These are phyloP conservation scores for Diarsia mendica DNA, from an alignment of 2,888 invertebrate species.

Conservation along the genomic window DNA sequence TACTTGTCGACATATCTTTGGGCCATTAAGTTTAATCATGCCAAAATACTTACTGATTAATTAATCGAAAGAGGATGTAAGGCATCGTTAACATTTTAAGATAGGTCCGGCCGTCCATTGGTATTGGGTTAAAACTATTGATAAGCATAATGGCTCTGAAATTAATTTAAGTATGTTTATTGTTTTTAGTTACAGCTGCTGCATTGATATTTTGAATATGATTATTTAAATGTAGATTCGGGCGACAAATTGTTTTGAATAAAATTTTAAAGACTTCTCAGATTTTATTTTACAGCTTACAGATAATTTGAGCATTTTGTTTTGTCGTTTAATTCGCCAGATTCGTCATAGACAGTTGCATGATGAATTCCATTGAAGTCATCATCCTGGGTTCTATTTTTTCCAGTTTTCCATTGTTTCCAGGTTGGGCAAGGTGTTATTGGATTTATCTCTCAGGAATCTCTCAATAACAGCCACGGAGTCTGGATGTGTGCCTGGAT, in stretches of 20 bases:
- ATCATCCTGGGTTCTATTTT: too few relatives aligned
- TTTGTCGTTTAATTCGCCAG: not conserved
- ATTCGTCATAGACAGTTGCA: not conserved
- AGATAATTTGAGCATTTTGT: not conserved
- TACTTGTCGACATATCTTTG: constrained; percentile 43
- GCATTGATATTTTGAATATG: not conserved
- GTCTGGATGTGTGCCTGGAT: too few relatives aligned
- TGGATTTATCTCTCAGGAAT: too few relatives aligned
- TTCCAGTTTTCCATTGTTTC: too few relatives aligned
- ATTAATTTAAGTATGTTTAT: constrained; percentile 18
- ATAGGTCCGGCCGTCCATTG: constrained; percentile 25
- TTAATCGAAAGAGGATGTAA: constrained; percentile 53
- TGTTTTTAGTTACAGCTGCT: constrained; percentile 22
- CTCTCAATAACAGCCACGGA: too few relatives aligned
- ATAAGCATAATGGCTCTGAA: constrained; percentile 26
- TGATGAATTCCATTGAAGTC: not conserved
- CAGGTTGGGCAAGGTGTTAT: too few relatives aligned
- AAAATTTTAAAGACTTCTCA: not conserved
- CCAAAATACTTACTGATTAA: constrained; percentile 53
- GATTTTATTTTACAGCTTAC: not conserved
- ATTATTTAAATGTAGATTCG: not conserved
- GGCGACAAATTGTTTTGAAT: not conserved
- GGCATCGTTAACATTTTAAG: constrained; percentile 44
- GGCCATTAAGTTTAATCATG: constrained; percentile 43
- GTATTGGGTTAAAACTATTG: constrained; percentile 34